Conservation (phyloP, 2,797 vertebrate species). For the Harpagifer antarcticus region DNA sequence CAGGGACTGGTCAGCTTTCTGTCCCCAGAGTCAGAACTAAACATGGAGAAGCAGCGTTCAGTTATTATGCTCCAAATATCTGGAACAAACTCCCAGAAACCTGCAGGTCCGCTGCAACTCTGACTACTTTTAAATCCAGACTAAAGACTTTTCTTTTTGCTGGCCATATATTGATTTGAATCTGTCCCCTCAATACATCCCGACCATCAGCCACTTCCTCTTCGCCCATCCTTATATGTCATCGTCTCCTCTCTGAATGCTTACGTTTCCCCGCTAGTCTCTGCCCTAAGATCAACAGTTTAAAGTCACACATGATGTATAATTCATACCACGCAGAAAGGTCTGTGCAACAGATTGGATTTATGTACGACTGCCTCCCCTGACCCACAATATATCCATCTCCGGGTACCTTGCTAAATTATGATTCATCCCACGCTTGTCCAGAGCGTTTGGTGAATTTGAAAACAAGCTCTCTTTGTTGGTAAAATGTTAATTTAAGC, state of each 20-base stretch:
- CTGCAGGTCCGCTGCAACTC: too few species aligned
- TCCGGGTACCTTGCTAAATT: slow-evolving; percentile 51
- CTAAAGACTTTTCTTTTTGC: too few species aligned
- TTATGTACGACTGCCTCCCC: slow-evolving; percentile 65
- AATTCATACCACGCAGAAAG: slow-evolving; percentile 66
- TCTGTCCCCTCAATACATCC: slow-evolving; percentile 52
- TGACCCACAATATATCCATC: slow-evolving; percentile 65
- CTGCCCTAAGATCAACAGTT: slow-evolving; percentile 62
- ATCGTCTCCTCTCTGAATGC: slow-evolving; percentile 34
- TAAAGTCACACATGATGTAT: slow-evolving; percentile 70
- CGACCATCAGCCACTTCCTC: slow-evolving; percentile 2
- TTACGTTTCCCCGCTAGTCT: slow-evolving; percentile 37
- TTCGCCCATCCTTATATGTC: slow-evolving; percentile 9
- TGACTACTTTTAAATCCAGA: too few species aligned
- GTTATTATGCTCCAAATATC: too few species aligned
- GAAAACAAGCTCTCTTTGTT: slow-evolving; percentile 25
- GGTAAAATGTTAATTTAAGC: neutral
- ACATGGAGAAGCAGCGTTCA: too few species aligned
- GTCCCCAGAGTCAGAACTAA: too few species aligned
- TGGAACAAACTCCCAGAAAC: too few species aligned
- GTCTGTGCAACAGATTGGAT: slow-evolving; percentile 61
- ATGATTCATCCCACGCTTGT: slow-evolving; percentile 39
- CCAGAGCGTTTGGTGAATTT: slow-evolving; percentile 5
- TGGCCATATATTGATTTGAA: slow-evolving; percentile 76
- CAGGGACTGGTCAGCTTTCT: too few species aligned